Evolutionary conservation across 2,888 invertebrate genomes (phyloP).

Genomic region (Bellardia bayeri): DNA sequence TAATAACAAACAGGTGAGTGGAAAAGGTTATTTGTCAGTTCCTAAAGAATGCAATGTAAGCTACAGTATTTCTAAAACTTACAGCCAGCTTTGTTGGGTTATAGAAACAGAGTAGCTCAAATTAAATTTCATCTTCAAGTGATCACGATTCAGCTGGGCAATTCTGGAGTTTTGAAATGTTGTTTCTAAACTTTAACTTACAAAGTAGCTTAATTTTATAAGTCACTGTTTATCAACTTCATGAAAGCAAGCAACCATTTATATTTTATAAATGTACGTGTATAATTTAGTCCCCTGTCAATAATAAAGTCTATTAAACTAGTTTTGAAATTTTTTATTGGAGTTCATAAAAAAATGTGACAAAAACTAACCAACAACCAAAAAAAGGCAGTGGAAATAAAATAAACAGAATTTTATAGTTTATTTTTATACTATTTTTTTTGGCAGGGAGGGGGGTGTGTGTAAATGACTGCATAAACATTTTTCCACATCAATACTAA

Average conservation of each 20-base stretch:
- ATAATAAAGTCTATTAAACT: slow-evolving; percentile 8
- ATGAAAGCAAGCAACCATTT: neutral
- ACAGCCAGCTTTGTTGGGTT: too few species aligned
- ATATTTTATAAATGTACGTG: neutral
- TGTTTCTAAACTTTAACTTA: too few species aligned
- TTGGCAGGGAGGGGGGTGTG: neutral
- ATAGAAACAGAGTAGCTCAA: too few species aligned
- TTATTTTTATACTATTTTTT: neutral
- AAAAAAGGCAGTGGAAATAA: neutral
- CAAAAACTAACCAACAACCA: neutral
- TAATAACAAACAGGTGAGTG: slow-evolving; percentile 7
- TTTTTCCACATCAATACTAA: neutral
- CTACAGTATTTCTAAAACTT: too few species aligned
- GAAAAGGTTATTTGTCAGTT: neutral
- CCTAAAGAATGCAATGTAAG: too few species aligned
- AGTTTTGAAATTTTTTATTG: slow-evolving; percentile 7
- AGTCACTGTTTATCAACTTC: neutral
- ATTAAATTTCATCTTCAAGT: too few species aligned
- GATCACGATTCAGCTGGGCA: too few species aligned
- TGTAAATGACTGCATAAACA: slow-evolving; percentile 14
- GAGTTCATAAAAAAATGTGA: slow-evolving; percentile 2
- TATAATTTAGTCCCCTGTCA: slow-evolving; percentile 2
- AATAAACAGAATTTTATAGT: neutral
- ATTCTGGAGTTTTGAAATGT: too few species aligned
- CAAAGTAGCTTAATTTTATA: neutral